A percentile compares a stretch with the other conserved stretches of the same genome.
These are phyloP conservation scores for Heteromyza rotundicornis DNA, from an alignment of 2,888 invertebrate species.

Conservation along the genomic window DNA sequence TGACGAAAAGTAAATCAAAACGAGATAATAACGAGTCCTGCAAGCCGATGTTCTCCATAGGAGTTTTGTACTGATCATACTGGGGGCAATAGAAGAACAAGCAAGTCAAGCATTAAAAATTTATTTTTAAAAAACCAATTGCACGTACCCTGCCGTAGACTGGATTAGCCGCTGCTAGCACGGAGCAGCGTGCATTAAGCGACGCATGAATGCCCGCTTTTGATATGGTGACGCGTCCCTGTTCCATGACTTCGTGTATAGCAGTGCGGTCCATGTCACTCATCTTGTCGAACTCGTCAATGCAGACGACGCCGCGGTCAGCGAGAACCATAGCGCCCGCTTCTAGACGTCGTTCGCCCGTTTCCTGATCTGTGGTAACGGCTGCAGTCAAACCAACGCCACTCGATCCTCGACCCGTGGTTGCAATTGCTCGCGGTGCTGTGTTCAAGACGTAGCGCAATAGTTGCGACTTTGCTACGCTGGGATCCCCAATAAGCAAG, in stretches of 20 bases:
- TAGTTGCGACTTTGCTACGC: slow-evolving; percentile 97
- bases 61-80: slow-evolving; percentile 99
- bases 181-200: slow-evolving; percentile 95
- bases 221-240: slow-evolving; percentile 95
- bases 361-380: slow-evolving; percentile 94
- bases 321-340: slow-evolving; percentile 99
- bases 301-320: slow-evolving; percentile 96
- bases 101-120: not conserved
- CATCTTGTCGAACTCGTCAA: slow-evolving; percentile 99
- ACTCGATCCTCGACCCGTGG: slow-evolving; percentile 97
- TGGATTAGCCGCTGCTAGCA: slow-evolving; percentile 99
- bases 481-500: slow-evolving; percentile 96
- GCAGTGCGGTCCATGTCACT: slow-evolving; percentile 98
- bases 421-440: slow-evolving; percentile 94
- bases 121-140: too few relatives aligned
- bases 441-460: slow-evolving; percentile 91
- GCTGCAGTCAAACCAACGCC: slow-evolving; percentile 99
- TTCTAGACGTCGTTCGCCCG: slow-evolving; percentile 85
- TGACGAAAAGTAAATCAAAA: slow-evolving; percentile 97
- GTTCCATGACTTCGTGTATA: slow-evolving; percentile 99
- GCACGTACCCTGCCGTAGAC: slow-evolving; percentile 86
- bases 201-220: slow-evolving; percentile 99
- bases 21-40: slow-evolving; percentile 97
- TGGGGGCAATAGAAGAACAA: slow-evolving; percentile 60
- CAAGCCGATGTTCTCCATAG: slow-evolving; percentile 99